Percentiles rank a stretch among this genome's conserved stretches.
phyloP scores from a whole-genome alignment of 2,888 invertebrate genomes.

The Zonitis immaculata region DNA sequence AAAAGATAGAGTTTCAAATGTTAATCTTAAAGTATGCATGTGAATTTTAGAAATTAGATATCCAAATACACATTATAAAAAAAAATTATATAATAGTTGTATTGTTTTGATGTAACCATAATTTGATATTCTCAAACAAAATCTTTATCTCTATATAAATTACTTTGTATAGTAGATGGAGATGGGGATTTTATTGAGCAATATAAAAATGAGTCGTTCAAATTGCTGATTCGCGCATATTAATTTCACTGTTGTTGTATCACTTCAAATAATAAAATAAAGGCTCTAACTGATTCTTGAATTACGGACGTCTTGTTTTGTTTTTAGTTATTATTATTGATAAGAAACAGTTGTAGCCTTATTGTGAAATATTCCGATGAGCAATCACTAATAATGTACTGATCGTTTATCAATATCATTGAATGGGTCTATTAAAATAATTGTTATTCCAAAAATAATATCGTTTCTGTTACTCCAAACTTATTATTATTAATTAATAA shows the following conservation, averaged over 20 bases:
- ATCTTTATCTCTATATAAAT: conserved; percentile 6
- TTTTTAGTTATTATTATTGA: conserved; percentile 4
- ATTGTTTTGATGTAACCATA: conserved; percentile 27
- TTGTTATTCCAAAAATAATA: conserved; percentile 28
- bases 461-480: conserved; percentile 16
- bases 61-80: conserved; percentile 1
- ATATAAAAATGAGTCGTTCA: conserved; percentile 5
- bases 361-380: conserved; percentile 14
- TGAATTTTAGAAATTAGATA: conserved; percentile 12
- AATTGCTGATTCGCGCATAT: conserved; percentile 12
- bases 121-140: conserved; percentile 11
- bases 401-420: conserved; percentile 31
- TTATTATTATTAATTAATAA: conserved; percentile 29
- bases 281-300: conserved; percentile 25
- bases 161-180: too few species aligned
- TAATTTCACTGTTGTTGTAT: conserved; percentile 20
- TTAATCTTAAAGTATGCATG: conserved; percentile 22
- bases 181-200: neutral
- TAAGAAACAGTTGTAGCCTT: conserved; percentile 21
- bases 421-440: conserved; percentile 38
- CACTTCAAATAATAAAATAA: conserved; percentile 2
- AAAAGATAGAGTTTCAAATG: conserved; percentile 26
- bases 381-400: conserved; percentile 28
- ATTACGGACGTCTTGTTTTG: conserved; percentile 5
- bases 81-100: conserved; percentile 21